Percentiles rank a stretch among this genome's conserved stretches.
phyloP scores from a whole-genome alignment of 92 coral and sea anemone species.

The Siderastrea siderea region DNA sequence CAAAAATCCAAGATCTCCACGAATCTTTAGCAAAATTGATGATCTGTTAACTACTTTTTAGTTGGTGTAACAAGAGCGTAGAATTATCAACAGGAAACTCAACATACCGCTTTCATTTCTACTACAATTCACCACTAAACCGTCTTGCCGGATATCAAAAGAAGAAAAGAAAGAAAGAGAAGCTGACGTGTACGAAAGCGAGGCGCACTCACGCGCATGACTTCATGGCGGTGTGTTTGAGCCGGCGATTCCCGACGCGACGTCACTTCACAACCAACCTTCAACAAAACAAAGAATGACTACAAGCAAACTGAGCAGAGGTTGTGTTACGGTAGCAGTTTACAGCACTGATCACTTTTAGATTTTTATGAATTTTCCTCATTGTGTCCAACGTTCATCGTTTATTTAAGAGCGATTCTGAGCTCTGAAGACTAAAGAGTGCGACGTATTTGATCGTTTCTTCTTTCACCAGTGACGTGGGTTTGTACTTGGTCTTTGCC shows the following conservation, averaged over 20 bases:
- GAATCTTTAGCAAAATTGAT: neutral
- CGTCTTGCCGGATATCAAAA: conserved; percentile 31
- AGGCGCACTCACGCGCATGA: conserved; percentile 77
- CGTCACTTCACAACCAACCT: conserved; percentile 79
- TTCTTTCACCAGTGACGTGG: too few species aligned
- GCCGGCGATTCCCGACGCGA: conserved; percentile 33
- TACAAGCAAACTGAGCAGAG: too few species aligned
- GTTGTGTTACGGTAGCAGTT: too few species aligned
- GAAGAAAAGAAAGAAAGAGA: conserved; percentile 61
- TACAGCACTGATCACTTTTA: too few species aligned
- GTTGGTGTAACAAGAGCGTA: neutral
- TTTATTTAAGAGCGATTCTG: too few species aligned
- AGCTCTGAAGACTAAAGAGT: too few species aligned
- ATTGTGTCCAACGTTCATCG: too few species aligned
- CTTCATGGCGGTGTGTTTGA: conserved; percentile 30
- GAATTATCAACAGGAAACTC: neutral
- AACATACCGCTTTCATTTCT: conserved; percentile 72
- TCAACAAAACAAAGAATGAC: neutral
- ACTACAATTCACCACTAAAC: neutral
- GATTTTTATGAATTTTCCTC: too few species aligned
- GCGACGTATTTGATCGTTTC: too few species aligned
- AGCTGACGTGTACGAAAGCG: conserved; percentile 91
- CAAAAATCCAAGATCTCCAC: neutral
- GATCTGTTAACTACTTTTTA: neutral
- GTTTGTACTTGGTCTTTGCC: too few species aligned